phyloP scores from a whole-genome alignment of 1,140 invertebrate species.

The Hyposmocoma kahamanoa region DNA sequence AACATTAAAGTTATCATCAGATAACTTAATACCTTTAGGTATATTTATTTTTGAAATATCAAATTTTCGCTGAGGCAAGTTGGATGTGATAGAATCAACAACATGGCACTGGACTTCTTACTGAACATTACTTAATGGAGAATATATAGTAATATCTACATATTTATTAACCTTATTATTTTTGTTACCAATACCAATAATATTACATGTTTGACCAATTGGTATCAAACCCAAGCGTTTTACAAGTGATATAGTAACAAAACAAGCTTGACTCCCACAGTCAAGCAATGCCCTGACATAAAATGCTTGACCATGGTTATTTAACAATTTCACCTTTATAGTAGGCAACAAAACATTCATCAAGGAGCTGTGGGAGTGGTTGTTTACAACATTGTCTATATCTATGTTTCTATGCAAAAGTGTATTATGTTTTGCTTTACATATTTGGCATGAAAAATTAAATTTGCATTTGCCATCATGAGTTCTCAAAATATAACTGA shows the following conservation, averaged over 20 bases:
- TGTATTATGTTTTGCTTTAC: constrained; percentile 16
- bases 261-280: constrained; percentile 18
- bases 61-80: neutral
- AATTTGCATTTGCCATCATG: constrained; percentile 16
- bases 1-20: constrained; percentile 1
- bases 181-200: constrained; percentile 21
- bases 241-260: constrained; percentile 11
- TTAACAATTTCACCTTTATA: constrained; percentile 15
- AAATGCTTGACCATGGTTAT: constrained; percentile 11
- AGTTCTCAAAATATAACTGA: constrained; percentile 9
- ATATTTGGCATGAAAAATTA: constrained; percentile 21
- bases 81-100: constrained; percentile 12
- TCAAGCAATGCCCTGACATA: constrained; percentile 19
- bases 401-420: constrained; percentile 13
- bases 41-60: neutral
- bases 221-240: constrained; percentile 7
- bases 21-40: neutral
- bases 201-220: constrained; percentile 3
- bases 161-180: constrained; percentile 11
- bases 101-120: constrained; percentile 11
- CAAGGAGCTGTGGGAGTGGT: neutral
- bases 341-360: constrained; percentile 12
- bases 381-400: neutral
- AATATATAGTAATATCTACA: constrained; percentile 10
- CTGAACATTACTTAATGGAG: constrained; percentile 8